Percentiles rank a stretch among this genome's conserved stretches.
Evolutionary conservation across 1,140 invertebrate species (phyloP).

Genomic region (Magallana angulata): DNA sequence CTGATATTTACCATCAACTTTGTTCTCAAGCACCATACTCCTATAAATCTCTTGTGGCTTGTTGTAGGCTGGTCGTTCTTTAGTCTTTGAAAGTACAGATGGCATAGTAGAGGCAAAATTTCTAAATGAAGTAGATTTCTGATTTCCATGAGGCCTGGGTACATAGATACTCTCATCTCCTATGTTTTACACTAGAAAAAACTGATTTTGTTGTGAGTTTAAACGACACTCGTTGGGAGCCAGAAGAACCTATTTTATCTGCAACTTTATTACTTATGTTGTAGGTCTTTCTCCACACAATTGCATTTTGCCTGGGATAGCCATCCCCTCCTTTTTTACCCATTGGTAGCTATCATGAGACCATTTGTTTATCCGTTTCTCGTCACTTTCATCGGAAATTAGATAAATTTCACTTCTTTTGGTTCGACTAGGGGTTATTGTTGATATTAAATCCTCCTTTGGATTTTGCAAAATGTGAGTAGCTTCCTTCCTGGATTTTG

Average conservation of each 20-base stretch:
- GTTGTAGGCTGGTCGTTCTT: background rate
- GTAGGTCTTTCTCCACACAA: background rate
- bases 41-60: background rate
- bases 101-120: constrained; percentile 42
- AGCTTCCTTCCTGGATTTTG: background rate
- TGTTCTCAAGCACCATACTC: background rate
- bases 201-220: background rate
- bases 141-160: constrained; percentile 25
- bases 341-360: constrained; percentile 39
- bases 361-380: background rate
- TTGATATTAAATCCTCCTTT: background rate
- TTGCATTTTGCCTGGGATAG: constrained; percentile 37
- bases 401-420: constrained; percentile 22
- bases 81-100: constrained; percentile 5
- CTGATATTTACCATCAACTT: background rate
- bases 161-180: constrained; percentile 42
- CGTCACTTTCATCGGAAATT: background rate
- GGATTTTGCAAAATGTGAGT: too few relatives aligned
- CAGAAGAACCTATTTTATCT: background rate
- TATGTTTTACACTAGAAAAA: background rate
- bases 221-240: background rate
- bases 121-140: background rate
- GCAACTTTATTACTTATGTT: background rate
- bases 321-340: constrained; percentile 37
- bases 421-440: background rate